Evolutionary conservation across 1,140 invertebrate genomes (phyloP).

Genomic region (Zaprionus kolodkinae): DNA sequence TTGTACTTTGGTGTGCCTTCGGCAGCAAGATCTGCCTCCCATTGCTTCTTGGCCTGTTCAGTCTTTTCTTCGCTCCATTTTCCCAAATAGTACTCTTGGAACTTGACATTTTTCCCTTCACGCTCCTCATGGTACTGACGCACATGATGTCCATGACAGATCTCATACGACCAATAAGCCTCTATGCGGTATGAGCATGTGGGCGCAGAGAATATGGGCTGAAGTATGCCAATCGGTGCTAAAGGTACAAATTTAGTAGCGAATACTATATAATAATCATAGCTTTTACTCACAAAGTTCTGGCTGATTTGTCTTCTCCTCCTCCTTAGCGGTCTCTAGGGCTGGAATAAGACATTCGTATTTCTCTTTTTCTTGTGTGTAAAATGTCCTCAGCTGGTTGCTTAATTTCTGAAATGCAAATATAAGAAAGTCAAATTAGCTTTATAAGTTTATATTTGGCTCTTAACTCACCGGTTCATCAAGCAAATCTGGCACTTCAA

Average conservation of each 20-base stretch:
- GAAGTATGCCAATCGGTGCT: slow-evolving; percentile 90
- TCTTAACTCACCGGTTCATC: slow-evolving; percentile 55
- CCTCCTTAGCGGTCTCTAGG: slow-evolving; percentile 86
- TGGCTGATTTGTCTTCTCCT: slow-evolving; percentile 86
- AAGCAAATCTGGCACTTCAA: slow-evolving; percentile 87
- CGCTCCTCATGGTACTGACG: slow-evolving; percentile 98
- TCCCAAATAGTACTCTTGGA: slow-evolving; percentile 93
- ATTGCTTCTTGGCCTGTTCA: slow-evolving; percentile 84
- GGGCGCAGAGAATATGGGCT: slow-evolving; percentile 89
- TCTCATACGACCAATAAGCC: slow-evolving; percentile 98
- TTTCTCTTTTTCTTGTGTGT: slow-evolving; percentile 88
- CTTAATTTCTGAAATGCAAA: slow-evolving; percentile 83
- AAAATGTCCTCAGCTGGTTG: slow-evolving; percentile 86
- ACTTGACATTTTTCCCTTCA: slow-evolving; percentile 92
- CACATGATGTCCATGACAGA: slow-evolving; percentile 96
- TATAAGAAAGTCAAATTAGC: neutral
- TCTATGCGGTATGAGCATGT: slow-evolving; percentile 95
- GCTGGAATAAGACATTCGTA: slow-evolving; percentile 92
- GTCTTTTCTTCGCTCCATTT: slow-evolving; percentile 89
- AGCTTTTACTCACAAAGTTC: slow-evolving; percentile 85
- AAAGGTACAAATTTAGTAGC: neutral
- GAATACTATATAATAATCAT: neutral
- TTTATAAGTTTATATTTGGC: neutral
- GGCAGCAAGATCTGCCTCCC: slow-evolving; percentile 84
- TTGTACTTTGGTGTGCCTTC: slow-evolving; percentile 84